Base-by-base conservation (phyloP, 2,888 invertebrate genomes). In the Pyrgus malvae region DNA sequence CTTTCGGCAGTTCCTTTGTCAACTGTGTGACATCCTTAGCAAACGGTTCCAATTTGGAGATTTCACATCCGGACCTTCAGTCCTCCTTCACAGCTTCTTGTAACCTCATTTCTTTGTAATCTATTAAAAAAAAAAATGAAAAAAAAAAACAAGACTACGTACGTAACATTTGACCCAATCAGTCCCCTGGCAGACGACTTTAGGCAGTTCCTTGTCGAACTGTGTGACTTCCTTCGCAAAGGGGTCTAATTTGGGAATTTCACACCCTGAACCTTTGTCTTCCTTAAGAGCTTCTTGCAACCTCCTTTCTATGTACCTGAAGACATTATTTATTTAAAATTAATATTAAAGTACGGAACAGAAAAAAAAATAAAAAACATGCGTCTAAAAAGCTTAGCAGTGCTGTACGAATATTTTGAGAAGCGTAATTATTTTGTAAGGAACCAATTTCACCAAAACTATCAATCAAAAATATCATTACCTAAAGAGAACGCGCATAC, bases 81-180 rank as follows among this genome's bases (percentile, higher is more conserved):
- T n/a, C n/a, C n/a, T n/a, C n/a, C n/a, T n/a, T n/a, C n/a, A n/a
- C n/a, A n/a, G n/a, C 76, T 23, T 82, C 78, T 58, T 80, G 67
- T 0, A 87, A 64, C n/a, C 60, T 73, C n/a, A 57, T 67, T 42
- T 86, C 84, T 66, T 85, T 80, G 53, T 73, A 21, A 4, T 21
- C 6, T 21, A 21, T 4, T 21, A 16, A 1, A 6, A 6, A 9
- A 37, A n/a, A n/a, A 19, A 40, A 40, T n/a, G n/a, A n/a, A n/a
- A n/a, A n/a, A n/a, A n/a, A n/a, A n/a, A n/a, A n/a, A n/a, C n/a
- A n/a, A n/a, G n/a, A n/a, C n/a, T n/a, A 74, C 92, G 91, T 74
- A 95, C 95, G 73, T 92, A 91, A 63, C 95, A 94, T 65, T 88
- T 91, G 1, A 97, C 95, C 98, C 97, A 98, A 74, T 97, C 94